Conservation (phyloP, 2,113 vertebrate genomes). For the Indicator indicator region DNA sequence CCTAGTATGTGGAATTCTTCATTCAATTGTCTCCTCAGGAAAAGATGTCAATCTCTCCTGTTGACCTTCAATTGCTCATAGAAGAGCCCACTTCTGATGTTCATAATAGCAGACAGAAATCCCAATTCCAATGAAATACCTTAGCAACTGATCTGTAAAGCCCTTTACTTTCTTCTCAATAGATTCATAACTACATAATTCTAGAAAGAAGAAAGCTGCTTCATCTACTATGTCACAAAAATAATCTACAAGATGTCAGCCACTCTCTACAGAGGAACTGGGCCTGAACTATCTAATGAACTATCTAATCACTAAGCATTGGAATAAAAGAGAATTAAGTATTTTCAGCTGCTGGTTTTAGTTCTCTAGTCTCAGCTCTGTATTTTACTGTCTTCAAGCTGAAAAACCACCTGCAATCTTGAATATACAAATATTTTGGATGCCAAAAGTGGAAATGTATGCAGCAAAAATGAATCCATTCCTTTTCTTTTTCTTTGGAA, state of each 20-base stretch:
- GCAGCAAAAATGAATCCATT: background rate
- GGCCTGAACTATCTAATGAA: background rate
- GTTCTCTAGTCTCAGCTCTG: background rate
- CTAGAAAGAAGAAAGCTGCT: background rate
- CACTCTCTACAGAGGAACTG: background rate
- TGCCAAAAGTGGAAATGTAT: background rate
- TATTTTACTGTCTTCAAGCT: background rate
- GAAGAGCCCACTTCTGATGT: background rate
- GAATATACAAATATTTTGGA: background rate
- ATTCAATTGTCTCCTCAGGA: background rate
- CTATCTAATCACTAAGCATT: background rate
- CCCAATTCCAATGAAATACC: background rate
- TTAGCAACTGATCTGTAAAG: background rate
- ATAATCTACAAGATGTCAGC: background rate
- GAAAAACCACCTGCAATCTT: background rate
- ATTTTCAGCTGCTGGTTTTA: background rate
- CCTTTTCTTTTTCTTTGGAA: background rate
- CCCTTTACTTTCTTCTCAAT: background rate
- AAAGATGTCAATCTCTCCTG: background rate
- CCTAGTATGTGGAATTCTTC: background rate
- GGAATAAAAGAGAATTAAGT: background rate
- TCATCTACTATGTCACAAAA: background rate
- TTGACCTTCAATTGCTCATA: fast-evolving
- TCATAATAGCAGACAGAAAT: background rate
- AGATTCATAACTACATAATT: background rate